These are phyloP conservation scores for Brachyistius frenatus DNA, from an alignment of 2,113 vertebrate genomes.

Conservation along the genomic window DNA sequence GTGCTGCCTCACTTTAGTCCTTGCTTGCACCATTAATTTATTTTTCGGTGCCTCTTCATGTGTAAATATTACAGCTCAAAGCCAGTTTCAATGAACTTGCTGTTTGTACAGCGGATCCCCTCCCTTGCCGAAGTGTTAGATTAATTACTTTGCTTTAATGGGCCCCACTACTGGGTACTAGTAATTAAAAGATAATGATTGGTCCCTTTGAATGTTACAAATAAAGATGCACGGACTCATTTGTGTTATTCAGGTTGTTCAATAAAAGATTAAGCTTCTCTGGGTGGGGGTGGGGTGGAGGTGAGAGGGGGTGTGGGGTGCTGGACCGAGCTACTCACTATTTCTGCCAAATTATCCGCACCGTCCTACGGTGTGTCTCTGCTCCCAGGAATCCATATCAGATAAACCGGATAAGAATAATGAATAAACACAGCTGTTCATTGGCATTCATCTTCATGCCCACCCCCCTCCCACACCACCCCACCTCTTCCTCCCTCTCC, in stretches of 20 bases:
- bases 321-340: constrained; percentile 34
- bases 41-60: constrained; percentile 66
- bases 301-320: constrained; percentile 11
- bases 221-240: constrained; percentile 82
- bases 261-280: constrained; percentile 75
- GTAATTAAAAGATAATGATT: constrained; percentile 88
- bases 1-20: constrained; percentile 42
- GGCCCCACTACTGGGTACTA: constrained; percentile 78
- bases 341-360: constrained; percentile 55
- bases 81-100: constrained; percentile 75
- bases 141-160: constrained; percentile 85
- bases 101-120: constrained; percentile 69
- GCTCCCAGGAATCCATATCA: constrained; percentile 57
- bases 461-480: constrained; percentile 2
- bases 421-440: constrained; percentile 67
- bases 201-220: constrained; percentile 83
- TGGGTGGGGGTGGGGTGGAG: constrained; percentile 33
- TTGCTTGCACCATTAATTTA: constrained; percentile 63
- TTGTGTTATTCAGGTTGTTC: constrained; percentile 81
- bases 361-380: constrained; percentile 48
- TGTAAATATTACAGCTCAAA: constrained; percentile 77
- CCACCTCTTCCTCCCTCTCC: not conserved
- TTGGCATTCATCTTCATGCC: constrained; percentile 61
- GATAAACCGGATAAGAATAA: constrained; percentile 62
- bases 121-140: constrained; percentile 79